These are phyloP conservation scores for Macrotus californicus DNA, from an alignment of 2,113 vertebrate species.

Conservation along the genomic window DNA sequence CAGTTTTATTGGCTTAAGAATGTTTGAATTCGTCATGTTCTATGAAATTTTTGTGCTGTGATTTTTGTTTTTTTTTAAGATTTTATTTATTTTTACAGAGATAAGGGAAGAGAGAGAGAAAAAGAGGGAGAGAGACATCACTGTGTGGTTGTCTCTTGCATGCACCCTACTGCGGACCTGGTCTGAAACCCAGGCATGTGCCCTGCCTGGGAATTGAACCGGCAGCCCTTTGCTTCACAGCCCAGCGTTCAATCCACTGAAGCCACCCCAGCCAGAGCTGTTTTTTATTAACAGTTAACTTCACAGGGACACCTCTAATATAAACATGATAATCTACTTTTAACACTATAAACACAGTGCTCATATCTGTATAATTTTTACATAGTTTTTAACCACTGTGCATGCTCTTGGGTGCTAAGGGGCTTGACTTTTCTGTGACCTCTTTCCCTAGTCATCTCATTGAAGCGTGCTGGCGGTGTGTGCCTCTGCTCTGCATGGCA, in stretches of 20 bases:
- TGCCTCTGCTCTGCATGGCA: neutral
- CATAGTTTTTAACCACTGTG: neutral
- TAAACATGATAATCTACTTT: slow-evolving; percentile 10
- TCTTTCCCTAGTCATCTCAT: neutral
- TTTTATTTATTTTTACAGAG: too few relatives aligned
- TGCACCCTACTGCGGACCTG: too few relatives aligned
- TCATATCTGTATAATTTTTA: neutral
- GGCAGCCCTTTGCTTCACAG: too few relatives aligned
- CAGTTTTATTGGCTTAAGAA: neutral
- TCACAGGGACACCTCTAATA: neutral
- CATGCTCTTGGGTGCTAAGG: neutral
- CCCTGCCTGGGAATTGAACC: too few relatives aligned
- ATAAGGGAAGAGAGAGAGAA: too few relatives aligned
- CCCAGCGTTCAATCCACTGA: too few relatives aligned
- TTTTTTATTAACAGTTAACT: neutral
- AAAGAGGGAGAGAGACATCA: too few relatives aligned
- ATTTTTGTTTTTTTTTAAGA: neutral
- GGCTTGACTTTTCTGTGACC: neutral
- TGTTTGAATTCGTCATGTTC: neutral
- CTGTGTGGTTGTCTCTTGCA: too few relatives aligned
- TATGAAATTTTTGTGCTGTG: neutral
- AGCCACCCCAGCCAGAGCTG: too few relatives aligned
- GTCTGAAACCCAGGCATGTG: too few relatives aligned
- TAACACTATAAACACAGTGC: neutral
- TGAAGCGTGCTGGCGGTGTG: neutral